Evolutionary conservation across 2,797 vertebrate species (phyloP).

Genomic region (Protosalanx chinensis): DNA sequence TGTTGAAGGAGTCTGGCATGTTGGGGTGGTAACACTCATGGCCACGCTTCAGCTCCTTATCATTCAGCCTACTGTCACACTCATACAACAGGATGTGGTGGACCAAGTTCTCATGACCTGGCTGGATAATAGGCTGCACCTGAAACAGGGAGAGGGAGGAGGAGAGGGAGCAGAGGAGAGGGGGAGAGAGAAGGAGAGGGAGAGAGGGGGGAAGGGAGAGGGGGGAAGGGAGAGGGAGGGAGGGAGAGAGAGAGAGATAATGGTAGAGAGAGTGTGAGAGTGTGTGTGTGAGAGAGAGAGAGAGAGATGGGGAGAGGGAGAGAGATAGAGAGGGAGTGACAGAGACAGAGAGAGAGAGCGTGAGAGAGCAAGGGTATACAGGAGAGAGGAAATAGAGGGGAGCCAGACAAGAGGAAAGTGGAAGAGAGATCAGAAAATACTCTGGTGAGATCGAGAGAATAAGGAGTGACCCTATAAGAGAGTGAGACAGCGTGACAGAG

Average conservation of each 20-base stretch:
- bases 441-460: not conserved
- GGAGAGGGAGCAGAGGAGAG: not conserved
- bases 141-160: constrained; percentile 31
- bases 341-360: not conserved
- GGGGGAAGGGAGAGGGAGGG: not conserved
- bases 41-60: constrained; percentile 70
- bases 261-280: not conserved
- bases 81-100: constrained; percentile 86
- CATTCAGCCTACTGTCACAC: constrained; percentile 76
- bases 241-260: not conserved
- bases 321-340: not conserved
- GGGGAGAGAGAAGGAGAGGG: not conserved
- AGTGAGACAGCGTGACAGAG: not conserved
- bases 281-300: not conserved
- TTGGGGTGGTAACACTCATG: constrained; percentile 87
- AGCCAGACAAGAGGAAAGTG: too few relatives aligned
- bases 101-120: constrained; percentile 78
- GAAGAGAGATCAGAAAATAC: not conserved
- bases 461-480: not conserved
- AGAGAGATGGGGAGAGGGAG: too few relatives aligned
- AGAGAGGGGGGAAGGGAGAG: too few relatives aligned
- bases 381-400: not conserved
- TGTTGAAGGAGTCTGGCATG: constrained; percentile 83
- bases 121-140: constrained; percentile 83
- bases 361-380: not conserved